phyloP scores from a whole-genome alignment of 2,888 invertebrate genomes.

The Ochropacha duplaris region DNA sequence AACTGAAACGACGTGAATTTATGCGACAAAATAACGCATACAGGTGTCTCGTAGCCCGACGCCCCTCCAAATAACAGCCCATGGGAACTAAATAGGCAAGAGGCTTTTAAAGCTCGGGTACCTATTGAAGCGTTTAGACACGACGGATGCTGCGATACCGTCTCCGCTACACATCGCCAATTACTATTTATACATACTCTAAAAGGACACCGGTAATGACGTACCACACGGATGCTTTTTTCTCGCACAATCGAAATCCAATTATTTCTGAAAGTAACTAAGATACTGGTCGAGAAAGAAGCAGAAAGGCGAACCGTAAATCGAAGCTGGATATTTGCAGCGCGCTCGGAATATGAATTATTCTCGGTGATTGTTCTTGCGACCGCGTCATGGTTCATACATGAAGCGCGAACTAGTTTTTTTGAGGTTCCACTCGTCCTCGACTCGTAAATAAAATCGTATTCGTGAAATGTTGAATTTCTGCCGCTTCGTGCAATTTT shows the following conservation, averaged over 20 bases:
- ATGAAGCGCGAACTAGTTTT: constrained; percentile 81
- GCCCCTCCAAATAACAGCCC: constrained; percentile 70
- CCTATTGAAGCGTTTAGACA: constrained; percentile 71
- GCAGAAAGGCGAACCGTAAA: constrained; percentile 70
- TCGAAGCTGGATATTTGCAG: constrained; percentile 75
- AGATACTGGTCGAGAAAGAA: constrained; percentile 71
- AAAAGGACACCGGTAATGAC: constrained; percentile 79
- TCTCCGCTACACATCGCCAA: constrained; percentile 63
- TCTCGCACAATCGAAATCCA: constrained; percentile 79
- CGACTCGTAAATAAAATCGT: constrained; percentile 62
- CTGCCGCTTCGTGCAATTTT: constrained; percentile 45
- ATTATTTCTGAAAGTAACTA: constrained; percentile 79
- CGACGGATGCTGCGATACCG: constrained; percentile 65
- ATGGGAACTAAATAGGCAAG: constrained; percentile 71
- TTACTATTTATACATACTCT: constrained; percentile 74
- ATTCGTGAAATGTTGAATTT: constrained; percentile 66
- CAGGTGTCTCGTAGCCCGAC: constrained; percentile 72
- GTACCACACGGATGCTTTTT: constrained; percentile 64
- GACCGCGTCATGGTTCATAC: constrained; percentile 81
- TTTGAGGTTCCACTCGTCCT: constrained; percentile 56
- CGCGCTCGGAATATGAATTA: constrained; percentile 82
- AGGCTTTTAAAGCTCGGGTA: constrained; percentile 60
- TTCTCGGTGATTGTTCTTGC: constrained; percentile 79
- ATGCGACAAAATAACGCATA: constrained; percentile 79
- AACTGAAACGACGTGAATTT: constrained; percentile 73